A percentile compares a stretch with the other conserved stretches of the same genome.
Evolutionary conservation across 2,888 invertebrate genomes (phyloP).

Genomic region (Plebejus argus): DNA sequence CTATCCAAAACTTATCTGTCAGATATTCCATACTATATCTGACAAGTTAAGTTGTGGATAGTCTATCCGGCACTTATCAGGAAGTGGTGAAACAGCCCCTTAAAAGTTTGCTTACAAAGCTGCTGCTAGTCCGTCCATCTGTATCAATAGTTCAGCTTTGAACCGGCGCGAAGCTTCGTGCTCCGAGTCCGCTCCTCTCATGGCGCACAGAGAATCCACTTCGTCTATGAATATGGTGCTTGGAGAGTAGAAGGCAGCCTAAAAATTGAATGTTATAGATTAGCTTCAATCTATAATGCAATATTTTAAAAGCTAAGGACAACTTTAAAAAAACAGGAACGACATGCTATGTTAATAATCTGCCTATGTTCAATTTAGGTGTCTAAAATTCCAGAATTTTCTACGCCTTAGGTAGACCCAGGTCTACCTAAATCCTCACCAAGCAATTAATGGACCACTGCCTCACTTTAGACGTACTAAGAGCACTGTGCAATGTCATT

Average conservation of each 20-base stretch:
- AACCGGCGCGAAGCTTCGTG: conserved; percentile 93
- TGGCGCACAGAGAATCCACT: conserved; percentile 92
- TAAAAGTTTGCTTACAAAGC: conserved; percentile 67
- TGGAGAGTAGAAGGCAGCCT: conserved; percentile 93
- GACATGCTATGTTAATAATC: neutral
- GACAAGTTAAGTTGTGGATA: too few species aligned
- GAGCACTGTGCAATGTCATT: neutral
- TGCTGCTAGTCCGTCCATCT: conserved; percentile 92
- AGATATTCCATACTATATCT: too few species aligned
- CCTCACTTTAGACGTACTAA: neutral
- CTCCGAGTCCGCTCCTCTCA: conserved; percentile 91
- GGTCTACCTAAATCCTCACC: neutral
- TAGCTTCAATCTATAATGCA: neutral
- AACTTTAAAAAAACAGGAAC: too few species aligned
- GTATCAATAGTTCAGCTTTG: conserved; percentile 93
- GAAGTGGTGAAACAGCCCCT: too few species aligned
- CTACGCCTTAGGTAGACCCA: too few species aligned
- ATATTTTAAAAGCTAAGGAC: neutral
- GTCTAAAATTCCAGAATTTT: neutral
- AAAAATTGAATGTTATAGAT: conserved; percentile 35
- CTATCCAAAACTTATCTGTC: too few species aligned
- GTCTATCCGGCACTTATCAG: too few species aligned
- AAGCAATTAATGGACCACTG: neutral
- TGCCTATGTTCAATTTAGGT: neutral
- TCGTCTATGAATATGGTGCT: conserved; percentile 96